phyloP scores from a whole-genome alignment of 2,797 vertebrate genomes.

The Cryptoblepharus egeriae region DNA sequence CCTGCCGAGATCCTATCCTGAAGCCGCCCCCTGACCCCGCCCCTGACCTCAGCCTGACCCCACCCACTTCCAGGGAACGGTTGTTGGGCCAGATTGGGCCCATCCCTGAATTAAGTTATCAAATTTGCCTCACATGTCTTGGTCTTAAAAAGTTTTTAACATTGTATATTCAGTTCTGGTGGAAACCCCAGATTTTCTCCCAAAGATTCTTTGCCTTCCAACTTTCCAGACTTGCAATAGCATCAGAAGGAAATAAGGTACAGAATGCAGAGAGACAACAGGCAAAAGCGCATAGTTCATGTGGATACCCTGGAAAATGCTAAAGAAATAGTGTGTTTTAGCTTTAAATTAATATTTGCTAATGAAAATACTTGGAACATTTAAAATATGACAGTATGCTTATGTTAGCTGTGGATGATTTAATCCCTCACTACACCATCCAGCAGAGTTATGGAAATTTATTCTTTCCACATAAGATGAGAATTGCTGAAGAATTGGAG shows the following conservation, averaged over 20 bases:
- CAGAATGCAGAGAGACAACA: background rate
- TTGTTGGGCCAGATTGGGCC: too few species aligned
- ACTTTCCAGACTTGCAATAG: too few species aligned
- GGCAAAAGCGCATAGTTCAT: background rate
- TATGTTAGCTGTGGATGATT: conserved; percentile 14
- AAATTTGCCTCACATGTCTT: too few species aligned
- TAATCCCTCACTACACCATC: conserved; percentile 9
- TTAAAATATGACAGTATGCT: conserved; percentile 22
- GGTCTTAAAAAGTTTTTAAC: too few species aligned
- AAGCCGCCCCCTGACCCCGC: too few species aligned
- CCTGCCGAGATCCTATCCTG: too few species aligned
- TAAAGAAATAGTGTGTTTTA: conserved; percentile 11
- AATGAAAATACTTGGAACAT: conserved; percentile 30
- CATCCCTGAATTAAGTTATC: too few species aligned
- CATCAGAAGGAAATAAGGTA: background rate
- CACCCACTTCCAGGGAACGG: too few species aligned
- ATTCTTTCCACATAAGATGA: conserved; percentile 7
- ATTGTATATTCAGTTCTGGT: too few species aligned
- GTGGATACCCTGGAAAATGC: background rate
- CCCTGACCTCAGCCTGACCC: too few species aligned
- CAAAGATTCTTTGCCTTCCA: too few species aligned
- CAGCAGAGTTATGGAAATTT: conserved; percentile 31
- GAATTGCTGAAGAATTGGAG: conserved; percentile 17
- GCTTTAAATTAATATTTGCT: conserved; percentile 19
- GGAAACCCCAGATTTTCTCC: too few species aligned